Percentiles rank a stretch among this genome's conserved stretches.
Conservation (phyloP, 2,888 invertebrate genomes). For the Drosophila quasianomalipes region DNA sequence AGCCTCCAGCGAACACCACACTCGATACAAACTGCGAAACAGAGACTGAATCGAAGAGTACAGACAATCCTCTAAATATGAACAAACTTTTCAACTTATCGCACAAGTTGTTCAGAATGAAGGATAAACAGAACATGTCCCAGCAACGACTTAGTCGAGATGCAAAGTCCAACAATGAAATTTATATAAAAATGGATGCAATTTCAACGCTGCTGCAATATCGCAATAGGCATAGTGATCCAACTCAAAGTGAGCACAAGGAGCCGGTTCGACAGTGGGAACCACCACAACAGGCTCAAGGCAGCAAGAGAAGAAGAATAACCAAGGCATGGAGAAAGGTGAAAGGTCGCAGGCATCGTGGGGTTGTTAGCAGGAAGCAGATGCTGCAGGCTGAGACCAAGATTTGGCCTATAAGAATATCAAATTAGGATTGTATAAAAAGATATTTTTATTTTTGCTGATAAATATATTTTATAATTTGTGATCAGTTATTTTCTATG, state of each 20-base stretch:
- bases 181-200: constrained; percentile 45
- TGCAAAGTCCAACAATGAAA: neutral
- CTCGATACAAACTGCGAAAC: too few relatives aligned
- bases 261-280: neutral
- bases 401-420: constrained; percentile 39
- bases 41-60: neutral
- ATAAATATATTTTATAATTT: constrained; percentile 24
- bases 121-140: neutral
- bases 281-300: too few relatives aligned
- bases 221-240: constrained; percentile 20
- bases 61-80: neutral
- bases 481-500: neutral
- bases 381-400: constrained; percentile 50
- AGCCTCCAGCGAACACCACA: neutral
- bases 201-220: constrained; percentile 39
- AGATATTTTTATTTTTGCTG: neutral
- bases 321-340: neutral
- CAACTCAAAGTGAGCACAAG: too few relatives aligned
- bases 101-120: neutral
- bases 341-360: neutral
- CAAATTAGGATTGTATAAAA: neutral
- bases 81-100: neutral
- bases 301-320: neutral
- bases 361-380: constrained; percentile 14
- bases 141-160: neutral